These are phyloP conservation scores for Lepus americanus DNA, from an alignment of 2,113 vertebrate species.

Conservation along the genomic window DNA sequence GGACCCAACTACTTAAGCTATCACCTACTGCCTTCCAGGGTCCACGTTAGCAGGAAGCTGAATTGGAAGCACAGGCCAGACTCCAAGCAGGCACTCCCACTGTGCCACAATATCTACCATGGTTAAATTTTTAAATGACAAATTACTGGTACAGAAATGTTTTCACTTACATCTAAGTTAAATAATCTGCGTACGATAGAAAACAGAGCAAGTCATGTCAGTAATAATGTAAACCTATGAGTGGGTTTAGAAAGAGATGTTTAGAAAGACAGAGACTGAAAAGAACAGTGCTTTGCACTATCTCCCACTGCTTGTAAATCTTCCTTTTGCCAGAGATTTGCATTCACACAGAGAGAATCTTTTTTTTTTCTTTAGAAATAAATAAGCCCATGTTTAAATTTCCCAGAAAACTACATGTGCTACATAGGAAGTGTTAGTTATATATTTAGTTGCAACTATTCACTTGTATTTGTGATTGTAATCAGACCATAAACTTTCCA, in stretches of 20 bases:
- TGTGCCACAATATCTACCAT: too few species aligned
- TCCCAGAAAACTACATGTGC: constrained; percentile 73
- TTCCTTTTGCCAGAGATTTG: constrained; percentile 68
- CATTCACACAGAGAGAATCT: constrained; percentile 32
- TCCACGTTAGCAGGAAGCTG: too few species aligned
- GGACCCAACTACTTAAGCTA: too few species aligned
- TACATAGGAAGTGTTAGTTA: constrained; percentile 59
- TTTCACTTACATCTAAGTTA: neutral
- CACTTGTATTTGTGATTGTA: constrained; percentile 81
- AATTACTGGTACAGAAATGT: neutral
- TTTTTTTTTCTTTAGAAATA: neutral
- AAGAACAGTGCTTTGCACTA: neutral
- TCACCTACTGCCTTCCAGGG: too few species aligned
- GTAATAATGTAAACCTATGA: neutral
- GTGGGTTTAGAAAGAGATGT: neutral
- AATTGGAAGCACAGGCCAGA: too few species aligned
- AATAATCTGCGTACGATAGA: neutral
- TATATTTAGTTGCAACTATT: constrained; percentile 77
- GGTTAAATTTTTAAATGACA: neutral
- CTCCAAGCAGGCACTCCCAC: too few species aligned
- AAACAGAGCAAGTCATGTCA: neutral
- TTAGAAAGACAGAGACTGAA: neutral
- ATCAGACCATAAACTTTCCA: constrained; percentile 80
- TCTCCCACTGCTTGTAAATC: neutral
- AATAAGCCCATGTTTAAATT: constrained; percentile 62